Evolutionary conservation across 2,797 vertebrate species (phyloP), one percentile per base, ranked within the genome.

Genomic region (Sebastes miniatus): DNA sequence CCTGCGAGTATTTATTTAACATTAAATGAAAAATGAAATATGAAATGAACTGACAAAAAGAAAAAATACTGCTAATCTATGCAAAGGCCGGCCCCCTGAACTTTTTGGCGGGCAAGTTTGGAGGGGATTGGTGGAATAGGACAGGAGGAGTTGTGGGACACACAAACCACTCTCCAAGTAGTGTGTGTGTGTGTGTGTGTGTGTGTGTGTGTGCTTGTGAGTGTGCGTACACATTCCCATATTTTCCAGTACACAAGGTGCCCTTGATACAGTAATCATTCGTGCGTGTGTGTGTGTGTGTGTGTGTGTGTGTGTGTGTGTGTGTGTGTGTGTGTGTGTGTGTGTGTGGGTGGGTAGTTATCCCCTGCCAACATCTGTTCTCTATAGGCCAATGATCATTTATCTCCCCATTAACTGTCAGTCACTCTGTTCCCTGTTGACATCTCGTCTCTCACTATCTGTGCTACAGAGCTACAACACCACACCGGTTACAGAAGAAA

Each of bases 381-480:
- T 88, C 83, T 77, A 83, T 73, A 80, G 89, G 73, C 84, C 66
- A 76, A 88, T 86, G 77, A 90, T 92, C 80, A 86, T 90, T 87
- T 81, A 77, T 92, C 85, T 87, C 73, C 77, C 77, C 80, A 88
- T 90, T 92, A 90, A 67, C 88, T 88, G 90, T 90, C 90, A 88
- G 43, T 92, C 90, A 89, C 43, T 79, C 65, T 58, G 71, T 79
- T 77, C 78, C 79, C 83, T 57, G 64, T 66, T 76, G 87, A 91
- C 87, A 57, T 77, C 69, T 69, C 47, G 56, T 68, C 69, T 61
- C 68, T 79, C 59, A 39, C 76, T 76, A 64, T 76, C 82, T 74
- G 61, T 80, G 79, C 87, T 72, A 63, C 69, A 64, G 50, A 73
- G 62, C 73, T 65, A 24, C 73, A 69, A 54, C 75, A 56, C 29